Percentiles rank a stretch among this genome's conserved stretches.
Evolutionary conservation across 2,888 invertebrate species (phyloP).

Genomic region (Hirtodrosophila duncani): DNA sequence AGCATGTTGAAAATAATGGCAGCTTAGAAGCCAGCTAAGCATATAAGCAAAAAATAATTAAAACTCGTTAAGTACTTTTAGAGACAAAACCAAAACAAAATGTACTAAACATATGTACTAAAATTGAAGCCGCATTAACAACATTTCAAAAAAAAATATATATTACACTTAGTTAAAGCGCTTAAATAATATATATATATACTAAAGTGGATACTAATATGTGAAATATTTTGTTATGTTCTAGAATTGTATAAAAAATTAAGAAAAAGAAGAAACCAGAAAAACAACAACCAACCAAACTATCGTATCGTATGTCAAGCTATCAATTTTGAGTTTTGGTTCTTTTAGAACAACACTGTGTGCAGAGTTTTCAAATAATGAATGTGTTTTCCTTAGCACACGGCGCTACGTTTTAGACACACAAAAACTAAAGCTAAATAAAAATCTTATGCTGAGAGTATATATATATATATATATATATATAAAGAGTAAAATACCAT

Average conservation of each 20-base stretch:
- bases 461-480: too few species aligned
- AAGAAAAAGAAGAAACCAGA: too few species aligned
- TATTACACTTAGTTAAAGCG: conserved; percentile 46
- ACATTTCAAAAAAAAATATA: conserved; percentile 29
- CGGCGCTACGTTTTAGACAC: conserved; percentile 42
- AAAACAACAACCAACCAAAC: conserved; percentile 16
- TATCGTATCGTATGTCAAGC: conserved; percentile 41
- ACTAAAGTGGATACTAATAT: conserved; percentile 49
- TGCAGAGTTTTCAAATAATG: conserved; percentile 56
- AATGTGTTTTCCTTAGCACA: conserved; percentile 56
- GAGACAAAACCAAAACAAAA: conserved; percentile 42
- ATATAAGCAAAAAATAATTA: conserved; percentile 59
- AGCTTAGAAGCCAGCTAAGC: conserved; percentile 58
- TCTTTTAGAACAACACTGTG: conserved; percentile 41
- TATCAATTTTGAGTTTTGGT: conserved; percentile 46
- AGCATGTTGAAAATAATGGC: conserved; percentile 56
- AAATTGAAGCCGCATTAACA: conserved; percentile 55
- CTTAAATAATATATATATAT: conserved; percentile 56
- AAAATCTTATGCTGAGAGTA: conserved; percentile 69
- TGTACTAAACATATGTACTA: conserved; percentile 61
- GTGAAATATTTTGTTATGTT: conserved; percentile 68
- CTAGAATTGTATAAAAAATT: conserved; percentile 56
- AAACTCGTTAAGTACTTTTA: conserved; percentile 67
- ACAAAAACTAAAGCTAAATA: conserved; percentile 5
- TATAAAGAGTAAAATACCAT: conserved; percentile 56